Evolutionary conservation across 2,113 vertebrate species (phyloP).

Genomic region (Dicentrarchus labrax): DNA sequence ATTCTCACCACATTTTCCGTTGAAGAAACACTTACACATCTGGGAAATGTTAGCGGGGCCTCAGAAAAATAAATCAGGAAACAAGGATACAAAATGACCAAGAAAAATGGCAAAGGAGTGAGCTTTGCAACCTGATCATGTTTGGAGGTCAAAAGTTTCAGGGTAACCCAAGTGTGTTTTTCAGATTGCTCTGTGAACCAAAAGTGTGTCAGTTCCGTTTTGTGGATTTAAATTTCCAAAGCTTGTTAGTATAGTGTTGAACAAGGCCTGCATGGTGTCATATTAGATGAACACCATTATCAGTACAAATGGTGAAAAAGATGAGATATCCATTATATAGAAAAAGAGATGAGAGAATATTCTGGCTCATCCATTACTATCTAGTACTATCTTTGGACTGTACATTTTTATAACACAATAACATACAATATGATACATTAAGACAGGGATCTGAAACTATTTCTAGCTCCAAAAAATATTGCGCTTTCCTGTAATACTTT

Average conservation of each 20-base stretch:
- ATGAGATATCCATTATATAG: too few relatives aligned
- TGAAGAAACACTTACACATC: slow-evolving; percentile 70
- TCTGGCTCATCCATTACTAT: too few relatives aligned
- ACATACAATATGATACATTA: too few relatives aligned
- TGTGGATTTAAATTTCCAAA: slow-evolving; percentile 25
- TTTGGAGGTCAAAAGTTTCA: slow-evolving; percentile 58
- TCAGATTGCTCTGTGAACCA: slow-evolving; percentile 34
- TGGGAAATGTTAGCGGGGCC: slow-evolving; percentile 68
- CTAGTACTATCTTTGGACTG: too few relatives aligned
- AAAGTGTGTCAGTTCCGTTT: slow-evolving; percentile 32
- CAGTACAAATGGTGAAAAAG: background rate
- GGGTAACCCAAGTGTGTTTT: slow-evolving; percentile 34
- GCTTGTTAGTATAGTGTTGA: background rate
- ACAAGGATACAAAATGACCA: slow-evolving; percentile 53
- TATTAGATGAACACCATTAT: background rate
- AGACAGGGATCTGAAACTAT: too few relatives aligned
- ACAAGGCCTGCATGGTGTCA: background rate
- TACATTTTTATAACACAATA: too few relatives aligned
- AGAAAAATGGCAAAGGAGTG: slow-evolving; percentile 43
- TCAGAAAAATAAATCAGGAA: slow-evolving; percentile 72
- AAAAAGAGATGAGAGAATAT: too few relatives aligned
- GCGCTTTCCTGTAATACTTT: too few relatives aligned
- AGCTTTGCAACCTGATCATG: slow-evolving; percentile 59
- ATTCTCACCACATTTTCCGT: slow-evolving; percentile 51
- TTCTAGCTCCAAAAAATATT: too few relatives aligned